Base-by-base conservation (phyloP, 2,797 vertebrate species). In the Graptemys geographica region DNA sequence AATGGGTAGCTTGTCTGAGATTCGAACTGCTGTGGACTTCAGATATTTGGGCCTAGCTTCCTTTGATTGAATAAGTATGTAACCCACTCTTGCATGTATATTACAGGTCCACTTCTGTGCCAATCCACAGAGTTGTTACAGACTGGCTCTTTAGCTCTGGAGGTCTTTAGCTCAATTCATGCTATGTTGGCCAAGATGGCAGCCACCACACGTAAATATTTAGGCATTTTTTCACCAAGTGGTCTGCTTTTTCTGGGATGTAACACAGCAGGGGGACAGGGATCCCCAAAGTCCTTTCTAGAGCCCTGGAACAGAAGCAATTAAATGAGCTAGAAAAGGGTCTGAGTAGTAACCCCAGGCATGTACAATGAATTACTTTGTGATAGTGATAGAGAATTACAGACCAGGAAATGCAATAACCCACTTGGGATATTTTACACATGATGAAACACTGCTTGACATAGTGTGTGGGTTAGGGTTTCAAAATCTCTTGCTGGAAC, bases 321-420 rank as follows among this genome's bases (percentile, higher is more conserved):
- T 92, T 93, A 87, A 91, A 90, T 88, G 94, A 81, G 87, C 84
- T 82, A 90, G 90, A 90, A 55, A 86, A 74, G 84, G 93, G 55
- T 0, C 0, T 92, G 78, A 97, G 87, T 72, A 51, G 41, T 44
- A 93, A 44, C 4, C 0, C 79, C 56, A 62, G 23, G n/a, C 59
- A 18, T 88, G 52, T 56, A 82, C 5, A 5, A 51, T 81, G 80
- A 92, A 92, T 94, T 95, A 89, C 33, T 81, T 86, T 47, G 49
- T 85, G 90, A 28, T 10, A 55, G 52, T 93, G 93, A 83, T 55
- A 94, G 59, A 90, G 93, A 93, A 90, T 79, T 62, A 84, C 56
- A 81, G 92, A 87, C 52, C 59, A 84, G 51, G 88, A 94, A 53
- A 55, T 94, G 89, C 41, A n/a, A 18, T 59, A 90, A 74, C 59